Evolutionary conservation across 2,797 vertebrate genomes (phyloP), one percentile per base, ranked within the genome.

Genomic region (Cichlasoma orientale): DNA sequence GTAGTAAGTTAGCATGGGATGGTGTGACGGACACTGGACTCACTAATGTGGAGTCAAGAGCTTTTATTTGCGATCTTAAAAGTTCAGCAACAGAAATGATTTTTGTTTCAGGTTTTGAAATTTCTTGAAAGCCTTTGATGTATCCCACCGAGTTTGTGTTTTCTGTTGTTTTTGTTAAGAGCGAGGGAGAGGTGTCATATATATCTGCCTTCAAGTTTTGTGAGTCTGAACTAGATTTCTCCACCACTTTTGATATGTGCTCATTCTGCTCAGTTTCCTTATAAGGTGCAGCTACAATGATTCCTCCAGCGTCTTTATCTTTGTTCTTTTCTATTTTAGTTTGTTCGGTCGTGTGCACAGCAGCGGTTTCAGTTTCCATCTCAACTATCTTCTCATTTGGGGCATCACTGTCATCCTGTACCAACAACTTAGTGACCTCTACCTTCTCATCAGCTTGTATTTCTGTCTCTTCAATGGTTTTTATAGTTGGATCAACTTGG

Each of bases 81-180:
- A 90, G 70, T 81, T 93, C 93, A 72, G 92, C 93, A 33, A 93
- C 58, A 18, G 92, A 94, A 75, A 93, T 84, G 2, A 93, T 79
- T 75, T 88, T 88, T 56, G 84, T 69, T 10, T 68, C 86, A 9
- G 90, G 83, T 72, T 80, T 82, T 53, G 68, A 72, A 56, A 86
- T 83, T 82, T 91, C 90, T 25, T 84, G 75, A 14, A 90, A 69
- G 13, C 27, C 21, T 31, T 78, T 75, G 1, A 58, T 61, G 55
- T 80, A 71, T 27, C 84, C 41, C 19, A 9, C 5, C 3, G 41
- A 70, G n/a, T 72, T 84, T 47, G 12, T 55, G 27, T 41, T 84
- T 58, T 84, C 47, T 52, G 63, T 8, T 7, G 41, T 36, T 56
- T 85, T 84, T 78, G 57, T 44, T 47, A 14, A 31, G 0, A 14